A percentile compares a stretch with the other conserved stretches of the same genome.
Conservation (phyloP, 64 coral and sea anemone species). For the Porites australiensis region DNA sequence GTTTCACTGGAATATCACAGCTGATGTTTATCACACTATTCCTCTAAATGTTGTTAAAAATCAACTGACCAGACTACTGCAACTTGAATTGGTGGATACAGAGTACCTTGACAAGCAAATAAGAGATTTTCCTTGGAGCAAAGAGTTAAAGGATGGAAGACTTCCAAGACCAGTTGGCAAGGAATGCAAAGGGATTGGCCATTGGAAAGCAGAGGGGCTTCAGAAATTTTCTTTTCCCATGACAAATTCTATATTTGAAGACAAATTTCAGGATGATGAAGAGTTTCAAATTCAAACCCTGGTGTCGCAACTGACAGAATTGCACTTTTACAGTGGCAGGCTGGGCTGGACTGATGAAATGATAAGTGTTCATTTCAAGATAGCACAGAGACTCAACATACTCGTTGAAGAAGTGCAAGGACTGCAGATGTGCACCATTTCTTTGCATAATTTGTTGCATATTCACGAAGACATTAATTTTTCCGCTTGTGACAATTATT, state of each 20-base stretch:
- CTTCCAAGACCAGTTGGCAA: slow-evolving; percentile 31
- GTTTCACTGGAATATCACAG: slow-evolving; percentile 38
- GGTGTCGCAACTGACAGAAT: slow-evolving; percentile 18
- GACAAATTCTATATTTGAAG: slow-evolving; percentile 37
- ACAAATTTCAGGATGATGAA: slow-evolving; percentile 20
- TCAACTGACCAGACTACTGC: slow-evolving; percentile 37
- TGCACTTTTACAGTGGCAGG: slow-evolving; percentile 41
- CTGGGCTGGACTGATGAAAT: slow-evolving; percentile 33
- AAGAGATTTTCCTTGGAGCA: slow-evolving; percentile 35
- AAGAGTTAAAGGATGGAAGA: slow-evolving; percentile 52
- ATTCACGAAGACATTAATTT: slow-evolving; percentile 69
- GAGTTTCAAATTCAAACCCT: slow-evolving; percentile 38
- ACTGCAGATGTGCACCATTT: slow-evolving; percentile 67
- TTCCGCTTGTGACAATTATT: slow-evolving; percentile 70
- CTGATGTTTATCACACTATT: slow-evolving; percentile 81
- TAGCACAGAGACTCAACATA: slow-evolving; percentile 29
- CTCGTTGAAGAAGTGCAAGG: slow-evolving; percentile 47
- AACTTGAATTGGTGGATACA: slow-evolving; percentile 35
- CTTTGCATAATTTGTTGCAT: slow-evolving; percentile 69
- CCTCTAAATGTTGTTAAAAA: slow-evolving; percentile 55
- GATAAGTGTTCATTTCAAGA: slow-evolving; percentile 21
- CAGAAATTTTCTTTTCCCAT: slow-evolving; percentile 42
- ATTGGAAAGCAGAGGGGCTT: slow-evolving; percentile 55
- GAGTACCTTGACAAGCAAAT: slow-evolving; percentile 71
- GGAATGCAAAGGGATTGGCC: slow-evolving; percentile 50